Evolutionary conservation across 2,888 invertebrate species (phyloP).

Genomic region (Rhyacophila evoluta): DNA sequence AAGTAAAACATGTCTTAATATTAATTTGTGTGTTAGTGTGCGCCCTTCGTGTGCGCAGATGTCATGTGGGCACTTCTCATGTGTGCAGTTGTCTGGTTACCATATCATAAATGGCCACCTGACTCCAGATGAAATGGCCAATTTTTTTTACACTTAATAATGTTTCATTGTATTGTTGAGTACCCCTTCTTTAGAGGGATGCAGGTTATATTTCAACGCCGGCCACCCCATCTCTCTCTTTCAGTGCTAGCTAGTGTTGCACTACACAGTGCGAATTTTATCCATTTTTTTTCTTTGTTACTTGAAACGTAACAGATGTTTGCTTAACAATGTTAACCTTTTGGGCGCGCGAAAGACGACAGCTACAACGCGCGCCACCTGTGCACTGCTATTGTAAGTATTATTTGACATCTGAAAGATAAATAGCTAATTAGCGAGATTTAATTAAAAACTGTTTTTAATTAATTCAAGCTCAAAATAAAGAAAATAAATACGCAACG

Average conservation of each 20-base stretch:
- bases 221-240: not conserved
- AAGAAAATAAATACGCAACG: no score
- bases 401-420: not conserved
- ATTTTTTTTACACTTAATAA: no score
- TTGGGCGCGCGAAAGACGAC: not conserved
- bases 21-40: no score
- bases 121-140: no score
- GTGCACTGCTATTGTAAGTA: not conserved
- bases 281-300: not conserved
- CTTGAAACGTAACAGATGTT: slow-evolving; percentile 28
- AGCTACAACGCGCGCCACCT: not conserved
- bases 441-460: not conserved
- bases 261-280: not conserved
- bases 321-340: slow-evolving; percentile 9
- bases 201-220: slow-evolving; percentile 1
- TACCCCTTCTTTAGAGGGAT: not conserved
- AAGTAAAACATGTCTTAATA: no score
- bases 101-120: no score
- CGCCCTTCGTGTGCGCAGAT: no score
- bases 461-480: no score
- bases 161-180: no score
- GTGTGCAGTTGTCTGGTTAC: no score
- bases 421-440: not conserved
- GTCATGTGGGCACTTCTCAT: no score
- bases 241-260: not conserved